Conservation (phyloP, 2,113 vertebrate species). For the Paramisgurnus dabryanus region DNA sequence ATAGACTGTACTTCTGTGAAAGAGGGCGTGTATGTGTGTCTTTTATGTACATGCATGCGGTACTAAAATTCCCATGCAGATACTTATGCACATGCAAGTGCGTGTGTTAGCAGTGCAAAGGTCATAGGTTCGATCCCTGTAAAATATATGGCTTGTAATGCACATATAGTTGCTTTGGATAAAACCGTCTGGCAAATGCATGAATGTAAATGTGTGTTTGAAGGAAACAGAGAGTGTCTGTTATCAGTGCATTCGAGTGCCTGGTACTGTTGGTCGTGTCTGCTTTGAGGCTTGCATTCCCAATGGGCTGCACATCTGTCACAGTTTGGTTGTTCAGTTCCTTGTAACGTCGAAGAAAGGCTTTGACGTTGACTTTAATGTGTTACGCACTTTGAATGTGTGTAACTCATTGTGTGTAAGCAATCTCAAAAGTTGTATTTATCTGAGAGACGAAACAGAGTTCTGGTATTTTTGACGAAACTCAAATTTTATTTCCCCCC, state of each 20-base stretch:
- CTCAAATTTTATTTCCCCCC: neutral
- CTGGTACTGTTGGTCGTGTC: constrained; percentile 61
- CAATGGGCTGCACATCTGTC: constrained; percentile 54
- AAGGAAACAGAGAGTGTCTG: constrained; percentile 23
- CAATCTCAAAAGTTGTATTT: neutral
- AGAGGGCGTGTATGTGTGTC: constrained; percentile 19
- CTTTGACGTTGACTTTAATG: neutral
- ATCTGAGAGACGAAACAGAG: constrained; percentile 11
- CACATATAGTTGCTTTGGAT: no score
- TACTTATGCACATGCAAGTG: constrained; percentile 30
- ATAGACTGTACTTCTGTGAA: constrained; percentile 43
- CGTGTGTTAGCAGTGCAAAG: neutral
- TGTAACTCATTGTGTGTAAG: neutral
- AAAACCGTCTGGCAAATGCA: no score
- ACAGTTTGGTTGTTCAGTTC: neutral
- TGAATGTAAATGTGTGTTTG: neutral
- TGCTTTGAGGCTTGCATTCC: constrained; percentile 62
- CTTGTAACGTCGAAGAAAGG: neutral
- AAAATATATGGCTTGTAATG: no score
- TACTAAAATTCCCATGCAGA: constrained; percentile 29
- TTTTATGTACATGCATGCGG: constrained; percentile 2
- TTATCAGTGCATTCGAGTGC: constrained; percentile 31
- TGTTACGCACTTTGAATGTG: neutral
- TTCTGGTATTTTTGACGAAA: neutral
- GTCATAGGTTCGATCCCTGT: no score